Evolutionary conservation across 2,113 vertebrate genomes (phyloP), one percentile per base, ranked within the genome.

Genomic region (Hyaena hyaena): DNA sequence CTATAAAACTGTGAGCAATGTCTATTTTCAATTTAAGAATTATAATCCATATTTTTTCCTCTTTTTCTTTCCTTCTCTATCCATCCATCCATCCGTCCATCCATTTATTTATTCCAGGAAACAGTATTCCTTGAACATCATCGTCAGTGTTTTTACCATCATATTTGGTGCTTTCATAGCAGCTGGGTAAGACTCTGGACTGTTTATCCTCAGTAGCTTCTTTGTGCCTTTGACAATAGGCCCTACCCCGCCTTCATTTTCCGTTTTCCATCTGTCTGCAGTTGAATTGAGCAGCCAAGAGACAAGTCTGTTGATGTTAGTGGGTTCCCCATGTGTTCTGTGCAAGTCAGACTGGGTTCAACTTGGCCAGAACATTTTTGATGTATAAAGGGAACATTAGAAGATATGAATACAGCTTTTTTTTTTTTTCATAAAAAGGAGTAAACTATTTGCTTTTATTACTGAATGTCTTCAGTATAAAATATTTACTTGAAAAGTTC

Each of bases 151-250:
- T 73, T 96, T 98, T 88, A 92, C 99, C 76, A 99, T 99, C 80
- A 97, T 99, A 73, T 77, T 99, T 4, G 99, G 99, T 6, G 99
- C 99, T 88, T 95, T 99, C 95, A 97, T 99, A 96, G 99, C 99
- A 81, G 99, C 99, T 94, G 99, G 99, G 99, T 99, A 99, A 99
- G 99, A 86, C 97, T 97, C 98, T 83, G 1, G 85, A 82, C 90
- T 94, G 21, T 93, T 96, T 96, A 66, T 69, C 83, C 1, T 5
- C 86, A 88, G 23, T 84, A 45, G 53, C 50, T 43, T 88, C 93
- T 96, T 97, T 98, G 61, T 98, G 98, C 82, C 61, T 58, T 74
- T 93, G 69, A 95, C 76, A 90, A 31, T 85, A 96, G 89, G n/a
- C 80, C 77, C 68, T 21, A 83, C 58, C 9, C 77, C 88, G 10